Evolutionary conservation across 2,888 invertebrate genomes (phyloP).

Genomic region (Drosophila siamana): DNA sequence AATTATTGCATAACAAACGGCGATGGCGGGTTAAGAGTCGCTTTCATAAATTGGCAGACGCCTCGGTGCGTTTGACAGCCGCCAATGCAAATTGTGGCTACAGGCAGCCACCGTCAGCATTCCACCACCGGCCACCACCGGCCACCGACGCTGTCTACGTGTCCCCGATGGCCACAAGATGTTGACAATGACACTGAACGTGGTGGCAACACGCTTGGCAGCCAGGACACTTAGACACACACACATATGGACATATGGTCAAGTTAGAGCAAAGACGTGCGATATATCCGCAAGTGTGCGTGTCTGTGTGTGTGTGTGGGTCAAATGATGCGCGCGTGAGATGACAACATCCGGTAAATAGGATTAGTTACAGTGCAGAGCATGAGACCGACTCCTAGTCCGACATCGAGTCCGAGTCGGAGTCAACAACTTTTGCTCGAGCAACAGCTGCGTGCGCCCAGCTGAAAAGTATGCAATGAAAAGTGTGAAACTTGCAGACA

Average conservation of each 20-base stretch:
- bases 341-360: conserved; percentile 72
- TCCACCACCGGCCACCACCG: not conserved
- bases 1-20: conserved; percentile 71
- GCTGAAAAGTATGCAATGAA: conserved; percentile 71
- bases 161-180: conserved; percentile 71
- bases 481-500: conserved; percentile 60
- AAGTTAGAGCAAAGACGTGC: conserved; percentile 49
- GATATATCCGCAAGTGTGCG: conserved; percentile 31
- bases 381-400: not conserved
- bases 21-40: conserved; percentile 52
- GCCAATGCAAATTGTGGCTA: conserved; percentile 76
- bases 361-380: conserved; percentile 63
- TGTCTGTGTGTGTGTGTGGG: conserved; percentile 48
- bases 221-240: conserved; percentile 15
- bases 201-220: conserved; percentile 39
- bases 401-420: not conserved
- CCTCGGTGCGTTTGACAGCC: conserved; percentile 74
- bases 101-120: not conserved
- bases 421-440: conserved; percentile 28
- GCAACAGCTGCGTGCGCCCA: conserved; percentile 65
- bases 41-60: conserved; percentile 76
- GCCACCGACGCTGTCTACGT: conserved; percentile 44
- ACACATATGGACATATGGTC: conserved; percentile 48
- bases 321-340: conserved; percentile 76
- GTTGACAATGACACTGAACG: conserved; percentile 79